Evolutionary conservation across 2,797 vertebrate genomes (phyloP).

Genomic region (Myripristis jacobus): DNA sequence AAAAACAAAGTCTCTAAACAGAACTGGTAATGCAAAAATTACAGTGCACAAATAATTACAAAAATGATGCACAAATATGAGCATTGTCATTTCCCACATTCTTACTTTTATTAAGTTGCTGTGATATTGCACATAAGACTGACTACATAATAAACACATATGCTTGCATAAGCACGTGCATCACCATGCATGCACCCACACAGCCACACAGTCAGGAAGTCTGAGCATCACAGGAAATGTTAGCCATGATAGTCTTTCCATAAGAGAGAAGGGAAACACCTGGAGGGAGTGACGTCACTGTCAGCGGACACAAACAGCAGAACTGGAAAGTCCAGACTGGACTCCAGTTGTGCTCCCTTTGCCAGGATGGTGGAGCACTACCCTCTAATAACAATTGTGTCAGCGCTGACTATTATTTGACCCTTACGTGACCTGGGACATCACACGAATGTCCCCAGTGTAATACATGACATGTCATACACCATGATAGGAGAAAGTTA

Average conservation of each 20-base stretch:
- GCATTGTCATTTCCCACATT: too few species aligned
- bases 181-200: slow-evolving; percentile 36
- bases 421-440: slow-evolving; percentile 32
- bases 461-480: slow-evolving; percentile 40
- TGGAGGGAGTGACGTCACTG: slow-evolving; percentile 78
- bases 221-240: slow-evolving; percentile 75
- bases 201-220: slow-evolving; percentile 75
- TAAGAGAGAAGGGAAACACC: slow-evolving; percentile 84
- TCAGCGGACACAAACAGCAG: slow-evolving; percentile 78
- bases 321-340: slow-evolving; percentile 81
- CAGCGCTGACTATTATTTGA: slow-evolving; percentile 41
- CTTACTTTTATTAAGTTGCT: not conserved
- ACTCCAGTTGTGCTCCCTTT: slow-evolving; percentile 39
- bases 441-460: slow-evolving; percentile 21
- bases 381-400: slow-evolving; percentile 58
- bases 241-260: slow-evolving; percentile 70
- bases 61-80: not conserved
- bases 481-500: not conserved
- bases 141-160: slow-evolving; percentile 22
- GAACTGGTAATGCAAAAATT: not conserved
- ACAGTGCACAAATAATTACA: not conserved
- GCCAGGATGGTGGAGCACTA: slow-evolving; percentile 33
- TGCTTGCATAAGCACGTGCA: slow-evolving; percentile 15
- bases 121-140: not conserved
- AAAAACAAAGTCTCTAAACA: not conserved